Base-by-base conservation (phyloP, 1,140 invertebrate species). In the Cheumatopsyche charites region DNA sequence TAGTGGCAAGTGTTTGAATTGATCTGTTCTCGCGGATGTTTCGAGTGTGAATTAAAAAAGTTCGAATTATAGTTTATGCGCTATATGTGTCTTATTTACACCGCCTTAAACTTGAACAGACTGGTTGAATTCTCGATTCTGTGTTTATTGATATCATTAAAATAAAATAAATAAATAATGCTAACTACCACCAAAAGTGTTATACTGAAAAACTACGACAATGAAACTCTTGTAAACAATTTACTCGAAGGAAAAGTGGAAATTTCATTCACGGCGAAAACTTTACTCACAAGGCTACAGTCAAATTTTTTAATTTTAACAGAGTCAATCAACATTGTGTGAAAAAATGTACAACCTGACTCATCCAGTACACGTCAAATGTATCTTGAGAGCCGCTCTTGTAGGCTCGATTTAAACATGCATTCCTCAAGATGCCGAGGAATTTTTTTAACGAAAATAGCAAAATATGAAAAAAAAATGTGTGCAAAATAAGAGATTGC, bases 181-280 rank as follows among this genome's bases (percentile, higher is more conserved):
- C 43, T 52, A 52, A 6, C 55, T 0, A 69, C 58, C 63, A 72
- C 61, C 69, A 63, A 65, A 41, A 49, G 67, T 25, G 58, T 58
- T 25, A 4, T 21, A 58, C 55, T 23, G 25, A 58, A 71, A 70
- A 15, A 72, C 62, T 47, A 23, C 62, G 74, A 71, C 74, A 73
- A 72, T 66, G 49, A 71, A 73, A 75, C 74, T 75, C 74, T 73
- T 67, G 62, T 75, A 75, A 62, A 19, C 74, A 75, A 73, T 75
- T 75, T 73, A 75, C 74, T 75, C 55, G 65, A 42, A 23, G 19
- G n/a, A 75, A 45, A 45, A 66, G 43, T 66, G 43, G 63, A 75
- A 71, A 47, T 1, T 42, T 12, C 19, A 42, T 67, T 70, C 71
- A 75, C 71, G 71, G 74, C 71, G 62, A 65, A 75, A 65, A 12